Evolutionary conservation across 2,113 vertebrate genomes (phyloP), one percentile per base, ranked within the genome.

Genomic region (Merops nubicus): DNA sequence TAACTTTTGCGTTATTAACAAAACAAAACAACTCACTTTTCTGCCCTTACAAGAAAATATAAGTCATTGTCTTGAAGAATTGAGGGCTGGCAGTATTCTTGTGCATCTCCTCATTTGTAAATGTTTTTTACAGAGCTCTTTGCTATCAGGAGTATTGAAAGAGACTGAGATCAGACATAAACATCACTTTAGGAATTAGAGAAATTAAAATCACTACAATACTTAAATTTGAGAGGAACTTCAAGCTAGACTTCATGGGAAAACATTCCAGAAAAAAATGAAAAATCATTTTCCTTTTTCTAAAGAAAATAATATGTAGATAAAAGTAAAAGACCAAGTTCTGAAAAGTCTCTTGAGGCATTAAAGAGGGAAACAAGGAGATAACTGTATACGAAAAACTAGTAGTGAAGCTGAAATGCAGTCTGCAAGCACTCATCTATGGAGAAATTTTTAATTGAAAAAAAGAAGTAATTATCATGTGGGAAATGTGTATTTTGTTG

Each of bases 151-250:
- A 89, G 74, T 70, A 34, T 22, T 63, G 70, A 88, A 96, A 83
- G 60, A 89, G 54, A 31, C n/a, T 78, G 22, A 88, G 28, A 45
- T 47, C 50, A 65, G 67, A 83, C 48, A 86, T 50, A 11, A 85
- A 18, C 8, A 34, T 95, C 83, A 40, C 50, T 89, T 87, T 81
- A 86, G 36, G 29, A 80, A 83, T 47, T n/a, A 88, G 15, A 96
- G 36, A 72, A 85, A 86, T 88, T 72, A 76, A 94, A 96, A 62
- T 9, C 47, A 28, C 23, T 82, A 54, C 18, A 92, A 92, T 97
- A 79, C n/a, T 42, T 59, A 72, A 53, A 70, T 74, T 51, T 82
- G 51, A 73, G 15, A 62, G n/a, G 47, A 57, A 73, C 53, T 15
- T 48, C 5, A 50, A 93, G 6, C 19, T 76, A 18, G 40, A 83